A percentile compares a stretch with the other conserved stretches of the same genome.
Conservation (phyloP, 1,140 invertebrate genomes). For the Elysia chlorotica region DNA sequence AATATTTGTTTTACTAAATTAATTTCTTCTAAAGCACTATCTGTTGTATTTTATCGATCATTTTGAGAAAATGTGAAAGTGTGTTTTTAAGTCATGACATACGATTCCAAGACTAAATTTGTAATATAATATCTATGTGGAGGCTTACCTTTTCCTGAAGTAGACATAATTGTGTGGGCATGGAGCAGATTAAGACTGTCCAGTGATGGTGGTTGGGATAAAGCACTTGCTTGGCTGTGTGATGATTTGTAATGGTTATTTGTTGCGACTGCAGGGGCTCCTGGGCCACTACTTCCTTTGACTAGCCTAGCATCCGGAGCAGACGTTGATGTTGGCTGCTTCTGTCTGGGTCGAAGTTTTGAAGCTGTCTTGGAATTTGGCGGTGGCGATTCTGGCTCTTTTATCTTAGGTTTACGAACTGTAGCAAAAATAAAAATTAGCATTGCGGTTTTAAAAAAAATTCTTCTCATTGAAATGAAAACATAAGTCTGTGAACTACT, state of each 20-base stretch:
- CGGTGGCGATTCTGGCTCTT: not conserved
- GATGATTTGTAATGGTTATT: too few species aligned
- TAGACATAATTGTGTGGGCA: conserved; percentile 87
- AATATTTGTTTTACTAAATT: too few species aligned
- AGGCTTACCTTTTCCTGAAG: conserved; percentile 66
- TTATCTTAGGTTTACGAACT: conserved; percentile 13
- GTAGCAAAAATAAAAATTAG: not conserved
- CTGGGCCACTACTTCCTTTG: not conserved
- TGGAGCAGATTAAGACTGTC: conserved; percentile 87
- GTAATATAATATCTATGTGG: too few species aligned
- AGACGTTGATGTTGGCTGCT: not conserved
- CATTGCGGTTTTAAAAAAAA: too few species aligned
- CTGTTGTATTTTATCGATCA: too few species aligned
- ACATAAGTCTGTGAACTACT: too few species aligned
- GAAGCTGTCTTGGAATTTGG: conserved; percentile 16
- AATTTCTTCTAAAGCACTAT: too few species aligned
- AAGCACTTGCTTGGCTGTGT: too few species aligned
- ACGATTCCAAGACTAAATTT: too few species aligned
- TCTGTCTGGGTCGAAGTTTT: conserved; percentile 12
- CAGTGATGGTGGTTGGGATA: conserved; percentile 29
- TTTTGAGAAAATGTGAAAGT: too few species aligned
- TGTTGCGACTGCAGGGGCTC: not conserved
- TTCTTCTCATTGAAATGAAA: too few species aligned
- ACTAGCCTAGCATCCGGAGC: not conserved
- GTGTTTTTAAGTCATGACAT: too few species aligned